A percentile compares a stretch with the other conserved stretches of the same genome.
These are phyloP conservation scores for Macaca fascicularis DNA, from an alignment of 2,113 vertebrate genomes.

Conservation along the genomic window T2T-MFA8v1.1 NC_088392.1:68505001-68505500, in stretches of 20 bases:
- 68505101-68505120: background rate
- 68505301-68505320: slow-evolving; percentile 3
- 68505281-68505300: background rate
- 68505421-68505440: too few species aligned
- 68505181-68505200: slow-evolving; percentile 29
- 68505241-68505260: slow-evolving; percentile 18
- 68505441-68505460: too few species aligned
- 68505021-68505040: background rate
- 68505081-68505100: background rate
- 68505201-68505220: background rate
- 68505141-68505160: background rate
- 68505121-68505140: background rate
- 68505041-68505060: background rate
- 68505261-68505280: background rate
- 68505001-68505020: background rate
- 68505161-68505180: slow-evolving; percentile 12
- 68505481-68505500: too few species aligned
- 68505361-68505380: too few species aligned
- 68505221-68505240: background rate
- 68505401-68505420: too few species aligned
- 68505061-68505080: background rate
- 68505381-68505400: too few species aligned
- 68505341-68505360: background rate
- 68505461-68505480: too few species aligned
- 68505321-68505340: slow-evolving; percentile 6